phyloP scores from a whole-genome alignment of 2,113 vertebrate genomes.

The Bufo gargarizans region DNA sequence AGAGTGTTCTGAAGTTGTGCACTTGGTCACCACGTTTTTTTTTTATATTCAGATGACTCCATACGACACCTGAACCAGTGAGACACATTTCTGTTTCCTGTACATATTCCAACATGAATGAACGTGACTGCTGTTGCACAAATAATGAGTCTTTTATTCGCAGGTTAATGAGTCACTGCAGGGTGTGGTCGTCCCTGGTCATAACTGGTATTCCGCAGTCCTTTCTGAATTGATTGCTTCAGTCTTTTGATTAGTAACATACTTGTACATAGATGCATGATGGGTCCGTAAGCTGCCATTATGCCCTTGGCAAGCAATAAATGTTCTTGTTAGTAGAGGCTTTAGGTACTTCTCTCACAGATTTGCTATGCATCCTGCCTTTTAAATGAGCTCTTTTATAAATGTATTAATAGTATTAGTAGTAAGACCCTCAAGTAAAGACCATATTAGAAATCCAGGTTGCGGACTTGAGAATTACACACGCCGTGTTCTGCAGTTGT shows the following conservation, averaged over 20 bases:
- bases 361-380: not conserved
- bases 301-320: not conserved
- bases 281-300: not conserved
- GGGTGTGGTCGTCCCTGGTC: not conserved
- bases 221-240: too few relatives aligned
- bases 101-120: not conserved
- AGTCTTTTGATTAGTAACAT: not conserved
- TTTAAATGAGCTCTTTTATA: not conserved
- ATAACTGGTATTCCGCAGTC: not conserved
- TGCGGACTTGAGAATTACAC: not conserved
- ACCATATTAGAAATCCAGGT: not conserved
- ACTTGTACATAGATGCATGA: not conserved
- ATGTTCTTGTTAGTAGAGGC: not conserved
- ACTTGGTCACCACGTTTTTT: too few relatives aligned
- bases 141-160: not conserved
- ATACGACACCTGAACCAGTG: not conserved
- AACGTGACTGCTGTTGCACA: not conserved
- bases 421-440: not conserved
- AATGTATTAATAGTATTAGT: not conserved
- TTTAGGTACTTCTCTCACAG: not conserved
- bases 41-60: too few relatives aligned
- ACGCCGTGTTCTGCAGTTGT: not conserved
- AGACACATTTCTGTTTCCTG: not conserved
- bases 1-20: too few relatives aligned
- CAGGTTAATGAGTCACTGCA: slow-evolving; percentile 6